phyloP scores from a whole-genome alignment of 2,888 invertebrate species.

The Diaphora mendica region DNA sequence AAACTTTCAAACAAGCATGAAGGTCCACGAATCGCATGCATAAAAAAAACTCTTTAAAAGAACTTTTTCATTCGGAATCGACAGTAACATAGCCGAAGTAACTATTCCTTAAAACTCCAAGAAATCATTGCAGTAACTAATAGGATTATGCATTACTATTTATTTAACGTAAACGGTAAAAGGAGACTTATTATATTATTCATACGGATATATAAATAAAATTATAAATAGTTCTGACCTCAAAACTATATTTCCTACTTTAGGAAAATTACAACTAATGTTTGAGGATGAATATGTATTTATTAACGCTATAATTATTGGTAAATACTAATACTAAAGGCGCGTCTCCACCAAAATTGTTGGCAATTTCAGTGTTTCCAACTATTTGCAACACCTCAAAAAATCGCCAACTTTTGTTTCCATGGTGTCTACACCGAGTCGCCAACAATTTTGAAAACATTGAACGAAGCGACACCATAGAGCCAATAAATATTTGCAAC shows the following conservation, averaged over 20 bases:
- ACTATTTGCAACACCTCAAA: too few species aligned
- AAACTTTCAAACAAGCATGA: neutral
- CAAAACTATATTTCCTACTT: neutral
- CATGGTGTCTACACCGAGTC: too few species aligned
- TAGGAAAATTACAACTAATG: conserved; percentile 1
- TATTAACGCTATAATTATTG: neutral
- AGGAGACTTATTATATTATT: neutral
- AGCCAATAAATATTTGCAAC: too few species aligned
- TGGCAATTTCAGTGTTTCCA: too few species aligned
- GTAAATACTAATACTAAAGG: too few species aligned
- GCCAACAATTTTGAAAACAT: too few species aligned
- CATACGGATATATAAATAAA: neutral
- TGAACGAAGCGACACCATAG: too few species aligned
- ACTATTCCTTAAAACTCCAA: neutral
- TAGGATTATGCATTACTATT: neutral
- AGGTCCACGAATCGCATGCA: neutral
- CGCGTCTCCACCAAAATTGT: too few species aligned
- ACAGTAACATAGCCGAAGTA: neutral
- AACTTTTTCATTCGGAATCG: neutral
- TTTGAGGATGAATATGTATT: neutral
- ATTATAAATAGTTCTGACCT: conserved; percentile 1
- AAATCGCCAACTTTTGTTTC: too few species aligned
- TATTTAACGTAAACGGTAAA: neutral
- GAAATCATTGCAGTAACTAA: neutral
- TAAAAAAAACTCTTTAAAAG: neutral